Evolutionary conservation across 2,888 invertebrate species (phyloP), one percentile per base, ranked within the genome.

Genomic region (Oligia fasciuncula): DNA sequence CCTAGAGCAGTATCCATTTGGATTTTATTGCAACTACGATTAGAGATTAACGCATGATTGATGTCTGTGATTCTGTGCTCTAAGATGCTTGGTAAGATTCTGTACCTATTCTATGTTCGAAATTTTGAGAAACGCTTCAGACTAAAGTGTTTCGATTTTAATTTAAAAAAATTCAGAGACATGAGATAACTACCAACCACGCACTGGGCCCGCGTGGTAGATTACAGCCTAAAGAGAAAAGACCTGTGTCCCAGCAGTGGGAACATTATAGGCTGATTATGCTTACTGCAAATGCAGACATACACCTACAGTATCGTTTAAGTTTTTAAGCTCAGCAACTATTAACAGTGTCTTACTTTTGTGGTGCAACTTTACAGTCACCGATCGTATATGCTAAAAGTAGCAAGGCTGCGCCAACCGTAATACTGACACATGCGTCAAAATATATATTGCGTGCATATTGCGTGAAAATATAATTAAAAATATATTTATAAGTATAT

Each of bases 381-480:
- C 4, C 14, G 46, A 35, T 83, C 14, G 4, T 13, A n/a, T 1
- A 43, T 23, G 23, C 13, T 60, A 51, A 14, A 60, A 51, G 29
- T 66, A n/a, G 19, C 23, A 57, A 19, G 35, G 69, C 40, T 81
- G 49, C 35, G 49, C 65, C 60, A 43, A 43, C 11, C 65, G 11
- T 85, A 57, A 43, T 75, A 79, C 72, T 23, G 73, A 77, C 67
- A 84, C 79, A 83, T 90, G 88, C 91, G 92, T 92, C 91, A n/a
- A n/a, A n/a, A n/a, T n/a, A n/a, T n/a, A n/a, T n/a, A n/a, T n/a
- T n/a, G n/a, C n/a, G n/a, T n/a, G n/a, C 83, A 85, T 62, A 43
- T 73, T 14, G 40, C 40, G 57, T 73, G 43, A 72, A 73, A 73
- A 80, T 77, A 76, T 76, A 77, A 66, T 79, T 86, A 83, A 84